A percentile compares a stretch with the other conserved stretches of the same genome.
Evolutionary conservation across 1,140 invertebrate genomes (phyloP).

Genomic region (Glossosoma conforme): DNA sequence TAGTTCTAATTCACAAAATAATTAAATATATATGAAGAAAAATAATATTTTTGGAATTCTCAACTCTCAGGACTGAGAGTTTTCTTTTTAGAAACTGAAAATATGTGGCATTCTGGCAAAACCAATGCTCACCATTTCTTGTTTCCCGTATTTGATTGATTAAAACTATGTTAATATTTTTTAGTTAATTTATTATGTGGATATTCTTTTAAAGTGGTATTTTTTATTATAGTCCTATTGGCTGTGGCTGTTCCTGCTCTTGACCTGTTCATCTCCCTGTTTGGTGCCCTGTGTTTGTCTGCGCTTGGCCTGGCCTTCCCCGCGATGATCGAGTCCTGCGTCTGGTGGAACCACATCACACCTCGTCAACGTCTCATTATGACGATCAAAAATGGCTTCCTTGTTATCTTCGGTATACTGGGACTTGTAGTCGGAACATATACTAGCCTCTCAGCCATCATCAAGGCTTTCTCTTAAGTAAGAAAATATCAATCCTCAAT

Average conservation of each 20-base stretch:
- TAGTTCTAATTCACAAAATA: not conserved
- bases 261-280: conserved; percentile 79
- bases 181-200: not conserved
- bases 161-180: not conserved
- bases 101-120: too few species aligned
- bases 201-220: not conserved
- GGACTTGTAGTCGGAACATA: conserved; percentile 68
- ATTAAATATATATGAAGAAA: too few species aligned
- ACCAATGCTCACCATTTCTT: too few species aligned
- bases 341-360: conserved; percentile 56
- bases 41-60: too few species aligned
- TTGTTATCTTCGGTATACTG: conserved; percentile 63
- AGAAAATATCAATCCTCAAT: too few species aligned
- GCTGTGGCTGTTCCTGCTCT: conserved; percentile 75
- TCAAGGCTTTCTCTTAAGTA: conserved; percentile 52
- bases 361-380: conserved; percentile 46
- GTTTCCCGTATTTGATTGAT: too few species aligned
- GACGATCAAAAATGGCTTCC: conserved; percentile 61
- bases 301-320: conserved; percentile 81
- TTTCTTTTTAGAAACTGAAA: too few species aligned
- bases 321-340: conserved; percentile 67
- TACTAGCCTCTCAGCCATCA: conserved; percentile 62
- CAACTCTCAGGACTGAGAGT: too few species aligned
- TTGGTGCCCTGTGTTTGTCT: conserved; percentile 78
- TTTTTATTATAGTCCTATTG: conserved; percentile 60